Conservation (phyloP, 2,113 vertebrate genomes). For the Columba livia region DNA sequence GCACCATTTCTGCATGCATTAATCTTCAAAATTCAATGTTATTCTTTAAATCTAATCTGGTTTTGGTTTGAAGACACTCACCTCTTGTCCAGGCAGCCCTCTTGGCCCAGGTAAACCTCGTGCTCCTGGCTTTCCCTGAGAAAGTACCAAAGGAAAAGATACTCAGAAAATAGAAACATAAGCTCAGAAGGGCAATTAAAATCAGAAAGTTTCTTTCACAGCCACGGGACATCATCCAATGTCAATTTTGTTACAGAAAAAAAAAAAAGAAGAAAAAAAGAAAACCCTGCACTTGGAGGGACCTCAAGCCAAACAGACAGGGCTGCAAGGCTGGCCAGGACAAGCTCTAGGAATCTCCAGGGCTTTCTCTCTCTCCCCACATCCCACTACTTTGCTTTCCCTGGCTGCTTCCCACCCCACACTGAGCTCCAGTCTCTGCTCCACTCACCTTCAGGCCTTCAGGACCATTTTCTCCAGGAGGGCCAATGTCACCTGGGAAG, state of each 20-base stretch:
- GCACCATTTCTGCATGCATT: not conserved
- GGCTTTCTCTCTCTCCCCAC: not conserved
- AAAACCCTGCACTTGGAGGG: conserved; percentile 51
- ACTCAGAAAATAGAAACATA: conserved; percentile 50
- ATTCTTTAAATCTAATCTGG: not conserved
- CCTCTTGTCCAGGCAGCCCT: conserved; percentile 89
- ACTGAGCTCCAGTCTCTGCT: not conserved
- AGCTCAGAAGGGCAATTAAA: conserved; percentile 49
- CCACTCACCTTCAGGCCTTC: conserved; percentile 92
- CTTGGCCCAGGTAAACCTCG: conserved; percentile 93
- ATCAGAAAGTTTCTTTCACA: conserved; percentile 49
- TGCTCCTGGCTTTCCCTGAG: conserved; percentile 89
- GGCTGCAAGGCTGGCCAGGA: conserved; percentile 41
- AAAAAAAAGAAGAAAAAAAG: not conserved
- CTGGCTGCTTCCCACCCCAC: conserved; percentile 20
- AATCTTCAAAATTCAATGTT: not conserved
- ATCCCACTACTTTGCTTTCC: conserved; percentile 24
- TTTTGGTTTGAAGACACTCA: conserved; percentile 64
- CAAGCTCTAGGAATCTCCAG: conserved; percentile 49
- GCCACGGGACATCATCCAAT: conserved; percentile 63
- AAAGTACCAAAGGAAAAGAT: conserved; percentile 42
- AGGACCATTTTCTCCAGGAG: conserved; percentile 92
- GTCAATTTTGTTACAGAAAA: conserved; percentile 65
- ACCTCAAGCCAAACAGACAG: conserved; percentile 70
- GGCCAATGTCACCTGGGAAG: conserved; percentile 96